Conservation (phyloP, 2,797 vertebrate species). For the Miichthys miiuy region DNA sequence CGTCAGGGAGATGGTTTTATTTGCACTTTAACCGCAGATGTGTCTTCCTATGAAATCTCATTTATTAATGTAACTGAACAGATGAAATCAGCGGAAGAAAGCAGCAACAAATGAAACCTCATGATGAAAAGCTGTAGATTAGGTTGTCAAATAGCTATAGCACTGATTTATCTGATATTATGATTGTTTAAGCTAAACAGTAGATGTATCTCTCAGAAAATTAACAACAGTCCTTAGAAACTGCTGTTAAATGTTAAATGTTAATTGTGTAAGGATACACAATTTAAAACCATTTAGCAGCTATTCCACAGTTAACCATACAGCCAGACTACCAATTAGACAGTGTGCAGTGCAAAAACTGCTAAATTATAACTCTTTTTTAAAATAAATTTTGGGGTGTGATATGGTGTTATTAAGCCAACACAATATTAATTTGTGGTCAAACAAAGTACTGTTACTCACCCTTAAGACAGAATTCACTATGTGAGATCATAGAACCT, state of each 20-base stretch:
- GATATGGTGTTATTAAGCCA: background rate
- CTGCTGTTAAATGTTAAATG: conserved; percentile 12
- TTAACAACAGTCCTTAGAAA: conserved; percentile 25
- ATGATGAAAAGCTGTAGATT: conserved; percentile 69
- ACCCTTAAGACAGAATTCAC: background rate
- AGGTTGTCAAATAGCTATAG: conserved; percentile 55
- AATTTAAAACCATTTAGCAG: conserved; percentile 34
- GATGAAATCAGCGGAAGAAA: conserved; percentile 50
- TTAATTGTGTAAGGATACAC: background rate
- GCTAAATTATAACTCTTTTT: conserved; percentile 1
- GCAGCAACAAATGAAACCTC: conserved; percentile 48
- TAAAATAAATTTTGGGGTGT: background rate
- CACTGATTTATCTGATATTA: conserved; percentile 51
- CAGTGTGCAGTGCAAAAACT: background rate
- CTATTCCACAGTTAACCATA: background rate
- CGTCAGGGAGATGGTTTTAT: conserved; percentile 61
- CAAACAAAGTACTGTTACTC: background rate
- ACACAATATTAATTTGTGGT: background rate
- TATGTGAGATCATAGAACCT: background rate
- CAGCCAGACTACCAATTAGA: conserved; percentile 21
- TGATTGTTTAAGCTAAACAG: conserved; percentile 53
- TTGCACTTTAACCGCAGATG: conserved; percentile 57
- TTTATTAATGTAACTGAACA: conserved; percentile 74
- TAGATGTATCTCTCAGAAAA: conserved; percentile 29
- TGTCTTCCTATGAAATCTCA: conserved; percentile 70